Conservation (phyloP, 2,888 invertebrate genomes). For the Drosophila setosimentum region DNA sequence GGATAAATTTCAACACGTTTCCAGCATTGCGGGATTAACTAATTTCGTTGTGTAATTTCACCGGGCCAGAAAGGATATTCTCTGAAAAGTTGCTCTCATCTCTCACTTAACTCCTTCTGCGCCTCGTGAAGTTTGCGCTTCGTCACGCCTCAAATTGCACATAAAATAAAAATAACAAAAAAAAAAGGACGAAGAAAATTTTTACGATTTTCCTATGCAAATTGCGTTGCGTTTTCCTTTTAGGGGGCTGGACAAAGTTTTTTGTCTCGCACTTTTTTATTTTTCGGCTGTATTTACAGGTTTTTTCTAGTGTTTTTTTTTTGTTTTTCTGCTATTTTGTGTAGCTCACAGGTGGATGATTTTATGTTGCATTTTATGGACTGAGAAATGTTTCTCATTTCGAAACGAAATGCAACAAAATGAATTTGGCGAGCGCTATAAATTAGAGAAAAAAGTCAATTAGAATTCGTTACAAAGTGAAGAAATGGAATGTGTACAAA, state of each 20-base stretch:
- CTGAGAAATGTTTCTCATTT: slow-evolving; percentile 62
- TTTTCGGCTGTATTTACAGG: slow-evolving; percentile 28
- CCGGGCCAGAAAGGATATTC: slow-evolving; percentile 16
- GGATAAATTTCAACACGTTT: slow-evolving; percentile 58
- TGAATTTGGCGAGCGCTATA: slow-evolving; percentile 47
- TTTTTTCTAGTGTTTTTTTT: slow-evolving; percentile 13
- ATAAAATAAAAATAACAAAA: slow-evolving; percentile 33
- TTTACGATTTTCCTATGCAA: slow-evolving; percentile 77
- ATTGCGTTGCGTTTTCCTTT: slow-evolving; percentile 36
- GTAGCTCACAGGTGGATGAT: slow-evolving; percentile 68
- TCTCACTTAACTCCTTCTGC: slow-evolving; percentile 59
- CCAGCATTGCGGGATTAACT: slow-evolving; percentile 59
- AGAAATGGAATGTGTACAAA: slow-evolving; percentile 8
- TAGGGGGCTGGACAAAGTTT: slow-evolving; percentile 15
- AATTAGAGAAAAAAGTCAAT: slow-evolving; percentile 64
- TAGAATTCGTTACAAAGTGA: slow-evolving; percentile 57
- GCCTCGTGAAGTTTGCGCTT: slow-evolving; percentile 36
- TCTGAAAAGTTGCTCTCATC: slow-evolving; percentile 39
- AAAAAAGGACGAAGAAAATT: slow-evolving; percentile 44
- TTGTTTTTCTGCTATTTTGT: background rate
- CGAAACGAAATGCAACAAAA: slow-evolving; percentile 55
- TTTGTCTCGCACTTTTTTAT: slow-evolving; percentile 23
- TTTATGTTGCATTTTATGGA: slow-evolving; percentile 72
- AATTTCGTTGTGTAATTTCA: slow-evolving; percentile 59
- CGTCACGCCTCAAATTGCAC: slow-evolving; percentile 71